Conservation (phyloP, 2,888 invertebrate species). For the Tillus elongatus region DNA sequence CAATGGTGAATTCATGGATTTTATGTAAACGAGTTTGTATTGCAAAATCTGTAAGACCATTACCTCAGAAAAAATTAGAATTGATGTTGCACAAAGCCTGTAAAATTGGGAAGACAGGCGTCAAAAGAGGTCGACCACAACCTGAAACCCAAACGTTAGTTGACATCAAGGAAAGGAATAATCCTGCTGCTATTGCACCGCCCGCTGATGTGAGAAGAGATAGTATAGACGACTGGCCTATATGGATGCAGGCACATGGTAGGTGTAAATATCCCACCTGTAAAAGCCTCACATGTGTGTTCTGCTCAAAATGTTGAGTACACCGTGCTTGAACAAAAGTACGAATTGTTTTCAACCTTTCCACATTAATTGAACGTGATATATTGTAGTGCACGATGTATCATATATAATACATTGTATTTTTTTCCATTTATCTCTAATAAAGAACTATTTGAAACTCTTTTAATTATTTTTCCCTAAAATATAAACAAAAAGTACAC, state of each 20-base stretch:
- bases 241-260: background rate
- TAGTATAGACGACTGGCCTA: conserved; percentile 1
- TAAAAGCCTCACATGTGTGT: background rate
- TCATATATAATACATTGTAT: background rate
- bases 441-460: too few relatives aligned
- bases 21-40: too few relatives aligned
- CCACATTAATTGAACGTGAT: background rate
- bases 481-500: too few relatives aligned
- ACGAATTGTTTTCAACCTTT: background rate
- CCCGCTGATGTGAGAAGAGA: conserved; percentile 2
- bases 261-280: conserved; percentile 1
- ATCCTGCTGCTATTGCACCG: background rate
- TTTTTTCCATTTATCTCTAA: too few relatives aligned
- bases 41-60: too few relatives aligned
- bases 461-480: too few relatives aligned
- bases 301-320: conserved; percentile 1
- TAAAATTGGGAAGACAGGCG: background rate
- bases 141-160: background rate
- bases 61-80: too few relatives aligned
- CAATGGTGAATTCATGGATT: too few relatives aligned
- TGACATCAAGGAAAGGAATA: background rate
- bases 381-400: background rate
- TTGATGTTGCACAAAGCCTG: too few relatives aligned
- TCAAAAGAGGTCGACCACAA: background rate
- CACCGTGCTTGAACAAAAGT: background rate